These are phyloP conservation scores for Pseudomyrmex dendroicus DNA, from an alignment of 1,140 invertebrate genomes.

Conservation along the genomic window DNA sequence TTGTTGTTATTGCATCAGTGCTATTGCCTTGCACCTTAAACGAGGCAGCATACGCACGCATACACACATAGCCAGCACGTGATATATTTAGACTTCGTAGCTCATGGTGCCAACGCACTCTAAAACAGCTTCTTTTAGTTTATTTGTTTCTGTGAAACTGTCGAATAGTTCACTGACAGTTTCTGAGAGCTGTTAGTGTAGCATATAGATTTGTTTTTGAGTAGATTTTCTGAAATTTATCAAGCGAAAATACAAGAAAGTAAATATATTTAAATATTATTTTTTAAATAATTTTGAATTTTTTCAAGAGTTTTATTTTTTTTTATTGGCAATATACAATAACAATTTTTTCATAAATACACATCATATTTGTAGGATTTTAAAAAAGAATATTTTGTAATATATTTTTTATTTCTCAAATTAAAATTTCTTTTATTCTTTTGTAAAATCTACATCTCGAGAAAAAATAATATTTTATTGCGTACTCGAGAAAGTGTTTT, in stretches of 20 bases:
- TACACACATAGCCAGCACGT: background rate
- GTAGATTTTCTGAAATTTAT: background rate
- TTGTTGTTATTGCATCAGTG: slow-evolving; percentile 6
- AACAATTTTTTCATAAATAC: no score
- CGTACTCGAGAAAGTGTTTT: background rate
- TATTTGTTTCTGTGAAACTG: slow-evolving; percentile 27
- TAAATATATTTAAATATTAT: no score
- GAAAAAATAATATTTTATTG: no score
- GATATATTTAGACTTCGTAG: slow-evolving; percentile 53
- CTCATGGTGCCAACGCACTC: background rate
- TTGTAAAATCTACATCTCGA: no score
- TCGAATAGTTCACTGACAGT: slow-evolving; percentile 17
- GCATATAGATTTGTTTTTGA: background rate
- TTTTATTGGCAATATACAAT: no score
- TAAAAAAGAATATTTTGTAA: no score
- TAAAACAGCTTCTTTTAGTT: slow-evolving; percentile 29
- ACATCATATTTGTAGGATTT: no score
- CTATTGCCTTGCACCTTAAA: background rate
- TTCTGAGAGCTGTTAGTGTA: background rate
- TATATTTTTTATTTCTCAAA: no score
- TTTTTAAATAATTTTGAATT: no score
- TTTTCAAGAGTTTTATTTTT: no score
- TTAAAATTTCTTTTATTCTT: no score
- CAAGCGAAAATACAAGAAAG: background rate
- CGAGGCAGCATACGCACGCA: background rate